Conservation (phyloP, 2,888 invertebrate genomes). For the Eupeodes latifasciatus region DNA sequence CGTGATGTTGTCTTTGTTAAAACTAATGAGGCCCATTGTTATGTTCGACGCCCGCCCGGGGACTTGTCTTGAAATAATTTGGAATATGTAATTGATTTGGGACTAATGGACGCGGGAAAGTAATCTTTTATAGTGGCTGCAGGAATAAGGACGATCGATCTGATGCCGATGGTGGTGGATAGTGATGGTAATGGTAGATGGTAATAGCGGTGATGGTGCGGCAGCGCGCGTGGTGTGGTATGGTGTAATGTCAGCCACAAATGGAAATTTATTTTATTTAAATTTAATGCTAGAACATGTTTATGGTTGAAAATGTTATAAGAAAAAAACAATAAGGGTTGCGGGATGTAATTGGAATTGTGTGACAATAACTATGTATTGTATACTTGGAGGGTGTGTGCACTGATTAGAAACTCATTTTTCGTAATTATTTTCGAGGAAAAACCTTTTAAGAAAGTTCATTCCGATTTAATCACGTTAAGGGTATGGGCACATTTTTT, state of each 20-base stretch:
- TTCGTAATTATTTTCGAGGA: conserved; percentile 29
- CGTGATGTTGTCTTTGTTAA: conserved; percentile 62
- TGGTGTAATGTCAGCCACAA: conserved; percentile 46
- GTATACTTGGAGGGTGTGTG: conserved; percentile 38
- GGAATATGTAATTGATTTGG: conserved; percentile 71
- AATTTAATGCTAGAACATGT: conserved; percentile 61
- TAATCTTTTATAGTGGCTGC: conserved; percentile 33
- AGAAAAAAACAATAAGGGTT: conserved; percentile 55
- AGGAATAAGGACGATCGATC: neutral
- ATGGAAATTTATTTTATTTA: conserved; percentile 76
- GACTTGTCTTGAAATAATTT: conserved; percentile 73
- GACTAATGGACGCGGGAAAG: conserved; percentile 67
- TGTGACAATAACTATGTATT: neutral
- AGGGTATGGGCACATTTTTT: neutral
- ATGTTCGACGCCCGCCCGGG: conserved; percentile 55
- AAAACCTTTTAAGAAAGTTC: neutral
- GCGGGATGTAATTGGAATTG: conserved; percentile 40
- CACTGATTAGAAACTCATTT: conserved; percentile 55
- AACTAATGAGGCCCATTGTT: conserved; percentile 74
- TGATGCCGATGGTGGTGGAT: neutral
- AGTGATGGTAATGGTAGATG: neutral
- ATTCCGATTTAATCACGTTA: conserved; percentile 6
- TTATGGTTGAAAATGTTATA: conserved; percentile 7
- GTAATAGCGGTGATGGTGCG: neutral
- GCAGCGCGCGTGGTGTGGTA: neutral